Percentiles rank a stretch among this genome's conserved stretches.
Conservation (phyloP, 2,113 vertebrate genomes). For the Peucedramus taeniatus region DNA sequence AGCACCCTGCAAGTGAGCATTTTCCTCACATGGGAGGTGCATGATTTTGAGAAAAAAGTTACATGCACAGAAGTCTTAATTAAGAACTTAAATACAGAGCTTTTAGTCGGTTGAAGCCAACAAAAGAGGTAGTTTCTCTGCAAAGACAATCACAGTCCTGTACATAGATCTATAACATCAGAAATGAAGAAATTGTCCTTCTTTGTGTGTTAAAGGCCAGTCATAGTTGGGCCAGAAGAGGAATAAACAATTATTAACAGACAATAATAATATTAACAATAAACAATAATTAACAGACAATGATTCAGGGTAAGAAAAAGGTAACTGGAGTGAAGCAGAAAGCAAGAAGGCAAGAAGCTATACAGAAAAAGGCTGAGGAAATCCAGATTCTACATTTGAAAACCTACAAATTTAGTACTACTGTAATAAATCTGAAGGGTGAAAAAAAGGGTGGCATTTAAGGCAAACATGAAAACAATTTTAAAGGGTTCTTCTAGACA, state of each 20-base stretch:
- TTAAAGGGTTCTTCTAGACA: not conserved
- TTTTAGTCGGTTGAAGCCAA: not conserved
- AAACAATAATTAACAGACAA: not conserved
- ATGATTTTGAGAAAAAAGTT: not conserved
- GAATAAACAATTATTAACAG: not conserved
- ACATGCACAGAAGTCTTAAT: not conserved
- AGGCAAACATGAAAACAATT: not conserved
- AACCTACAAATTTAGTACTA: not conserved
- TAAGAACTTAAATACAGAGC: not conserved
- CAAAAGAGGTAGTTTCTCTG: not conserved
- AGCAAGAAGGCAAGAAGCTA: not conserved
- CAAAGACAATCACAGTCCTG: not conserved
- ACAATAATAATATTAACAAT: no score
- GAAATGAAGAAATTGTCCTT: not conserved
- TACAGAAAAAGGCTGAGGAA: not conserved
- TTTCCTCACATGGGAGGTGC: not conserved
- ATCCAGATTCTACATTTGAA: not conserved
- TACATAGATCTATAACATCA: not conserved
- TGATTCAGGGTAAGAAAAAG: not conserved
- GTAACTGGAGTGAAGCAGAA: not conserved
- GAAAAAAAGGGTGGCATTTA: fast-evolving
- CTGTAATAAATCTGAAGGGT: not conserved
- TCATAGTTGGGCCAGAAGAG: not conserved
- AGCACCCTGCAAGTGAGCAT: not conserved
- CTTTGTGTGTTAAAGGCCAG: not conserved